These are phyloP conservation scores for Hormiphora californensis DNA, from an alignment of 37 sponge, comb jelly and placozoan species.

Conservation along the genomic window DNA sequence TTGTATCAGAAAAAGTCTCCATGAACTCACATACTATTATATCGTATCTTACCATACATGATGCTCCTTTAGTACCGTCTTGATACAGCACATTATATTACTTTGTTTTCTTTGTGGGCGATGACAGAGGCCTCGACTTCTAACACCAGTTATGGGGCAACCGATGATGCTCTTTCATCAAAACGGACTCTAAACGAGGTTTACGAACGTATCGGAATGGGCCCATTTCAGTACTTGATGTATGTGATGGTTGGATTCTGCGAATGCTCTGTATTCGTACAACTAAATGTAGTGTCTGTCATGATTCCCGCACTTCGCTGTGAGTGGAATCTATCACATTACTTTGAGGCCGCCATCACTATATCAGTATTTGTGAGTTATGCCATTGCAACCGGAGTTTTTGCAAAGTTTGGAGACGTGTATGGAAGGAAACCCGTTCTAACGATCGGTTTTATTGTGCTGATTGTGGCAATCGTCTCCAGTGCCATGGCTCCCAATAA, in stretches of 20 bases:
- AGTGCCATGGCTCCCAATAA: neutral
- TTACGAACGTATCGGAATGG: neutral
- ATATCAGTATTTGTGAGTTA: neutral
- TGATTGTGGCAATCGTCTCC: neutral
- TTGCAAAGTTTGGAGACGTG: neutral
- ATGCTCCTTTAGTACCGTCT: too few species aligned
- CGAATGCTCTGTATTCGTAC: neutral
- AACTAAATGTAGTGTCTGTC: neutral
- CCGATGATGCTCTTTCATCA: too few species aligned
- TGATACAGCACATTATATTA: too few species aligned
- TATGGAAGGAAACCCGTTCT: neutral
- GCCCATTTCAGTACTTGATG: neutral
- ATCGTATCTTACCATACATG: too few species aligned
- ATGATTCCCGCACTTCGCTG: neutral
- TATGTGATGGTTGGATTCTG: neutral
- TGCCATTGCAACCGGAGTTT: neutral
- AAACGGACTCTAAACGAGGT: slow-evolving; percentile 8
- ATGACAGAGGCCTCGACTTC: too few species aligned
- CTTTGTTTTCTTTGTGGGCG: too few species aligned
- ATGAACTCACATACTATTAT: too few species aligned
- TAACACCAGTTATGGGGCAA: too few species aligned
- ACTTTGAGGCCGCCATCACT: neutral
- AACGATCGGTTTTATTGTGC: neutral
- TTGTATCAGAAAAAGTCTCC: too few species aligned
- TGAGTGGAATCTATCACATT: neutral